Conservation (phyloP, 2,797 vertebrate genomes). For the Kryptopterus vitreolus region DNA sequence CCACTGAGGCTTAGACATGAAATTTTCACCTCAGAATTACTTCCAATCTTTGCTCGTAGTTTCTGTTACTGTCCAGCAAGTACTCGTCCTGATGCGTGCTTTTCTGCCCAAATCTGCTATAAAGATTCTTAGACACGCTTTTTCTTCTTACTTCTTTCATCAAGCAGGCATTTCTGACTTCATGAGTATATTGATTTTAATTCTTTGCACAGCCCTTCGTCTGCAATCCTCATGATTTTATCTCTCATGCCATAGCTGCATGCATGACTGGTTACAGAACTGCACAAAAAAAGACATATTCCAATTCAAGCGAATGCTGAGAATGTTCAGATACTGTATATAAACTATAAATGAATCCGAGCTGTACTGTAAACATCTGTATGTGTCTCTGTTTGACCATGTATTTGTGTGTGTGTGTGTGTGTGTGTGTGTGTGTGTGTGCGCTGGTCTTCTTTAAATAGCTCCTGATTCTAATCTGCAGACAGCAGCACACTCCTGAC, state of each 20-base stretch:
- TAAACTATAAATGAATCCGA: neutral
- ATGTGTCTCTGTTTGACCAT: conserved; percentile 7
- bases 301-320: neutral
- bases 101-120: neutral
- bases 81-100: neutral
- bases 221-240: neutral
- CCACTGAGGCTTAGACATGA: too few relatives aligned
- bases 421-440: conserved; percentile 12
- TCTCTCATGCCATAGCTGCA: too few relatives aligned
- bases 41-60: too few relatives aligned
- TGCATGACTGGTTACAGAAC: neutral
- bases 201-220: neutral
- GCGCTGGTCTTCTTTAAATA: conserved; percentile 71
- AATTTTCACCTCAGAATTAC: too few relatives aligned
- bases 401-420: conserved; percentile 26
- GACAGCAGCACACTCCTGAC: conserved; percentile 78
- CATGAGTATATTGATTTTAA: too few relatives aligned
- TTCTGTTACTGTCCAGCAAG: neutral
- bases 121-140: neutral
- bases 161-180: neutral
- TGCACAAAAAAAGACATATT: neutral
- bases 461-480: conserved; percentile 77
- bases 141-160: too few relatives aligned
- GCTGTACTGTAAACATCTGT: neutral
- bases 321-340: neutral